phyloP scores from a whole-genome alignment of 2,888 invertebrate genomes.

The Trichopoda pennipes region DNA sequence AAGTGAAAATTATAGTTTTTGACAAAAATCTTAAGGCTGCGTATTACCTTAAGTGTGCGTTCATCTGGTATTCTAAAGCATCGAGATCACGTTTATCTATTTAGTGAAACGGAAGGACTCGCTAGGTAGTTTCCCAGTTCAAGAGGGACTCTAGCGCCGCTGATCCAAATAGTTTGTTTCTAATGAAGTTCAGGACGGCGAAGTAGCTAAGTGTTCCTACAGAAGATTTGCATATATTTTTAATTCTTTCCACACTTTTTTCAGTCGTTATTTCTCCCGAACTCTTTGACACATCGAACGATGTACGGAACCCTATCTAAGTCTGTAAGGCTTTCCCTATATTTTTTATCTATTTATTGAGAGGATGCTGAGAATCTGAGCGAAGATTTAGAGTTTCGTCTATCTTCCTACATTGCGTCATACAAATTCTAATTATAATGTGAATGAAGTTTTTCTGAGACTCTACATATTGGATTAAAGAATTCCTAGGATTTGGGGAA shows the following conservation, averaged over 20 bases:
- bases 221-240: not conserved
- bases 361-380: too few species aligned
- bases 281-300: not conserved
- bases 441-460: too few species aligned
- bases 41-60: not conserved
- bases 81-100: slow-evolving; percentile 3
- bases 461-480: too few species aligned
- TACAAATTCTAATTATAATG: too few species aligned
- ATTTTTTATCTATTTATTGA: not conserved
- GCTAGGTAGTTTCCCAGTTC: slow-evolving; percentile 11
- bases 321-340: not conserved
- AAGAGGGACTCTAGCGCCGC: slow-evolving; percentile 4
- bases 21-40: slow-evolving; percentile 50
- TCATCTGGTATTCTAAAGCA: slow-evolving; percentile 26
- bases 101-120: not conserved
- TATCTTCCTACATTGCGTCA: too few species aligned
- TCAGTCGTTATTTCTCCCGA: not conserved
- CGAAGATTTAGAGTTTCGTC: not conserved
- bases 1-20: slow-evolving; percentile 40
- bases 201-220: not conserved
- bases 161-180: not conserved
- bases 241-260: not conserved
- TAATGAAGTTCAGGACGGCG: not conserved
- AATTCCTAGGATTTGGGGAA: too few species aligned
- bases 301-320: not conserved